A percentile compares a stretch with the other conserved stretches of the same genome.
These are phyloP conservation scores for Microtus montanus DNA, from an alignment of 2,113 vertebrate species.

Conservation along the genomic window DNA sequence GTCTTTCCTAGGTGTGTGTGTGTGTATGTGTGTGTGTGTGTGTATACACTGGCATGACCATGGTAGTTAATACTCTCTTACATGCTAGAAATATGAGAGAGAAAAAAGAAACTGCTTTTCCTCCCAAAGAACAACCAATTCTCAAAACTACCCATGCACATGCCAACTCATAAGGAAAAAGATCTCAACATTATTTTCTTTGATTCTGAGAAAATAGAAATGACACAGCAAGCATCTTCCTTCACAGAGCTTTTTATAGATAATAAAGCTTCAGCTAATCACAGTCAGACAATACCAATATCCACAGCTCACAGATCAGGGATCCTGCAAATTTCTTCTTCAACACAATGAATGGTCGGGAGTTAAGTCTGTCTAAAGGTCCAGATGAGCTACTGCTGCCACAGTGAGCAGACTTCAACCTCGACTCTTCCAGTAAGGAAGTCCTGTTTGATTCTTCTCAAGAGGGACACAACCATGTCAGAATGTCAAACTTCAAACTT, in stretches of 20 bases:
- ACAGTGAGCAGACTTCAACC: not conserved
- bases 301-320: not conserved
- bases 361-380: not conserved
- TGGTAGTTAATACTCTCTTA: not conserved
- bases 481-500: not conserved
- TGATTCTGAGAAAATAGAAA: not conserved
- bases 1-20: too few relatives aligned
- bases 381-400: not conserved
- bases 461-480: not conserved
- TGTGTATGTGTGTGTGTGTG: too few relatives aligned
- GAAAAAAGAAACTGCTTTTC: not conserved
- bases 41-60: not conserved
- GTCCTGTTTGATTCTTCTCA: not conserved
- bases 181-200: not conserved
- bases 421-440: conserved; percentile 16
- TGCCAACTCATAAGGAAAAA: not conserved
- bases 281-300: not conserved
- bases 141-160: not conserved
- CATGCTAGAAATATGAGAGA: not conserved
- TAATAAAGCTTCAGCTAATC: not conserved
- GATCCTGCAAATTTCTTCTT: not conserved
- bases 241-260: conserved; percentile 17
- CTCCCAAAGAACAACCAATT: not conserved
- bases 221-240: not conserved
- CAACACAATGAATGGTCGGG: not conserved